Evolutionary conservation across 2,888 invertebrate species (phyloP).

Genomic region (Empis livida): DNA sequence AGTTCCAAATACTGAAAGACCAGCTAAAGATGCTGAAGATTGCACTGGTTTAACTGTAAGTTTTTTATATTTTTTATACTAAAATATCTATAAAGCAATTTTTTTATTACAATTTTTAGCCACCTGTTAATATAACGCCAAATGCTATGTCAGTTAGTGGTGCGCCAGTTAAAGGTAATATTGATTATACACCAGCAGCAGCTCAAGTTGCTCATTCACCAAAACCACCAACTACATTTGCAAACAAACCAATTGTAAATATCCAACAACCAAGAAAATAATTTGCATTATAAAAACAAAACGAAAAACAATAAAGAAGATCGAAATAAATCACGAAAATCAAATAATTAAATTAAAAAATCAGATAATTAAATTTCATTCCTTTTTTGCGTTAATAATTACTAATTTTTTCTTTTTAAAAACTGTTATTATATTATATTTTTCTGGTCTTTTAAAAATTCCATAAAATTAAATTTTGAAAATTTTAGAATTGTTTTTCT

Average conservation of each 20-base stretch:
- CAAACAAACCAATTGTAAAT: slow-evolving; percentile 48
- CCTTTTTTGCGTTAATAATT: no score
- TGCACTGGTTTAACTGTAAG: slow-evolving; percentile 58
- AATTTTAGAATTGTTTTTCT: no score
- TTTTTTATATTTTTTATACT: neutral
- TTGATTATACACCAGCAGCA: slow-evolving; percentile 80
- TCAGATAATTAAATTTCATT: no score
- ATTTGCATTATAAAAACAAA: slow-evolving; percentile 7
- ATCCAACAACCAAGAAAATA: slow-evolving; percentile 87
- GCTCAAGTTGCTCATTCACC: slow-evolving; percentile 76
- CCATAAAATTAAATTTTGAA: no score
- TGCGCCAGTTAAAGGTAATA: slow-evolving; percentile 67
- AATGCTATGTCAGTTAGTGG: slow-evolving; percentile 65
- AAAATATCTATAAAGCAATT: neutral
- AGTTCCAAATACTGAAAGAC: slow-evolving; percentile 49
- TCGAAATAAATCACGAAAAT: no score
- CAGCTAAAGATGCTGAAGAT: slow-evolving; percentile 55
- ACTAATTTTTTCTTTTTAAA: no score
- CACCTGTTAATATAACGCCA: slow-evolving; percentile 48
- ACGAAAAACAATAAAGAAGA: neutral
- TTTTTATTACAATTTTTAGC: slow-evolving; percentile 17
- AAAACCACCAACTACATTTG: slow-evolving; percentile 53
- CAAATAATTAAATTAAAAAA: no score
- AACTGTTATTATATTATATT: no score
- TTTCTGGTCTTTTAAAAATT: no score